Evolutionary conservation across 2,888 invertebrate species (phyloP).

Genomic region (Tipula lateralis): DNA sequence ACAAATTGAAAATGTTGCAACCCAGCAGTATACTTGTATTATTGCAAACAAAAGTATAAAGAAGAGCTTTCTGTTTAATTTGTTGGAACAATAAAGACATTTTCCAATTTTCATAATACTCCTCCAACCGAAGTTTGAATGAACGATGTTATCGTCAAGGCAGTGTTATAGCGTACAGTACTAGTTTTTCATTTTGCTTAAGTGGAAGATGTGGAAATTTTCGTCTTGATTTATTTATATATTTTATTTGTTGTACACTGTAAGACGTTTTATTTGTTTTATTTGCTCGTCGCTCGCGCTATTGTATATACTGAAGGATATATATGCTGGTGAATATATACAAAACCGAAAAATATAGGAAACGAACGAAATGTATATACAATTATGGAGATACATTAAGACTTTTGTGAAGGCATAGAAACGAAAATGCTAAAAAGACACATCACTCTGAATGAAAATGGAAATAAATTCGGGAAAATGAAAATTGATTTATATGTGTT

Average conservation of each 20-base stretch:
- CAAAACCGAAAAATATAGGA: not conserved
- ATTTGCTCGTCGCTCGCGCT: not conserved
- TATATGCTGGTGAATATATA: too few relatives aligned
- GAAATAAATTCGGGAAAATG: not conserved
- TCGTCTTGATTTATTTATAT: too few relatives aligned
- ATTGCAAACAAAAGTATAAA: too few relatives aligned
- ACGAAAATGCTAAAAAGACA: not conserved
- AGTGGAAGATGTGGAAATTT: not conserved
- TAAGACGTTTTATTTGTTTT: not conserved
- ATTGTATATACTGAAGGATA: not conserved
- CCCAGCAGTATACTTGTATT: not conserved
- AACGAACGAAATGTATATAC: not conserved
- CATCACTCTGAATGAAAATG: not conserved
- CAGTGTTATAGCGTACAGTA: not conserved
- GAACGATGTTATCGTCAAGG: not conserved
- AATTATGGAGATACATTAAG: not conserved
- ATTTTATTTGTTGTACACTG: not conserved
- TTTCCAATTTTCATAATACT: not conserved
- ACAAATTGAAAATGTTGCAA: not conserved
- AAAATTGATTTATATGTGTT: not conserved
- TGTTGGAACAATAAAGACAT: slow-evolving; percentile 11
- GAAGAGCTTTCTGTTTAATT: not conserved
- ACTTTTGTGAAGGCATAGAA: not conserved
- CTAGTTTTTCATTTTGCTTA: not conserved
- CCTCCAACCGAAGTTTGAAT: not conserved